These are phyloP conservation scores for Epizoanthus stellaris DNA, from an alignment of 92 coral and sea anemone genomes.

Conservation along the genomic window DNA sequence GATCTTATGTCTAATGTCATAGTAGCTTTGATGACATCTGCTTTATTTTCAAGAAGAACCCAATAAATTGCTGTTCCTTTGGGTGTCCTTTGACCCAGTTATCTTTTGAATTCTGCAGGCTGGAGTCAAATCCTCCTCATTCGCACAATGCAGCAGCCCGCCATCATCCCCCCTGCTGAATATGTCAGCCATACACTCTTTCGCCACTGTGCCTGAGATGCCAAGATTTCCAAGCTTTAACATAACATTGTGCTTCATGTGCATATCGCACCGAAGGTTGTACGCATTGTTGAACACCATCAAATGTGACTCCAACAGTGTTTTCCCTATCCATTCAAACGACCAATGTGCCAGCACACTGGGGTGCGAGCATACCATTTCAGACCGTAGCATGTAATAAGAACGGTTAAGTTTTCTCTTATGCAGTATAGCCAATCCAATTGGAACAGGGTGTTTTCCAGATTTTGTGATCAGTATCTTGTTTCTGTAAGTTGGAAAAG, in stretches of 20 bases:
- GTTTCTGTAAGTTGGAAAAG: conserved; percentile 44
- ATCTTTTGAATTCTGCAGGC: too few species aligned
- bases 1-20: not conserved
- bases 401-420: not conserved
- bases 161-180: conserved; percentile 32
- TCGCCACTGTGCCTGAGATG: not conserved
- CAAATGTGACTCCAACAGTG: not conserved
- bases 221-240: conserved; percentile 8
- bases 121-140: too few species aligned
- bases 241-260: conserved; percentile 44
- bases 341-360: conserved; percentile 14
- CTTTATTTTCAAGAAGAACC: not conserved
- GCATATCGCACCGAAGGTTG: conserved; percentile 40
- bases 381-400: not conserved
- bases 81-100: conserved; percentile 50
- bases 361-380: conserved; percentile 45
- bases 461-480: conserved; percentile 25
- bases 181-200: conserved; percentile 39
- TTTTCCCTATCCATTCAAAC: not conserved
- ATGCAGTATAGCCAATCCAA: conserved; percentile 32
- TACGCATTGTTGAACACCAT: not conserved
- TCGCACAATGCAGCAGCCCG: conserved; percentile 3
- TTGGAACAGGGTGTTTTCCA: conserved; percentile 21
- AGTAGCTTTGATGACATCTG: not conserved
- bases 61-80: conserved; percentile 31